Base-by-base conservation (phyloP, 1,140 invertebrate genomes). In the Anagrus nilaparvatae region DNA sequence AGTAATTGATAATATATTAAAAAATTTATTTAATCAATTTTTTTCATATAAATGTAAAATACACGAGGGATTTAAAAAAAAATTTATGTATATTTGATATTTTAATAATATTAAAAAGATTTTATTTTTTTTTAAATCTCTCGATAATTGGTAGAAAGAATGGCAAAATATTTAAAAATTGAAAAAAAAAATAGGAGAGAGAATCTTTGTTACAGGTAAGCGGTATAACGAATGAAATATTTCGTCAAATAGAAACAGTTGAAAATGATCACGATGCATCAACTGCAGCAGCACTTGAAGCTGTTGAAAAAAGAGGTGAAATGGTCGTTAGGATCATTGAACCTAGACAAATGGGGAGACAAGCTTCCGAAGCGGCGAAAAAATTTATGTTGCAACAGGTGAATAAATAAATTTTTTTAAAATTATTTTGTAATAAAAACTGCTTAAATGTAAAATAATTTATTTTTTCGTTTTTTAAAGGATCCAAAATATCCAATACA, bases 231-330 rank as follows among this genome's bases (percentile, higher is more conserved):
- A 87, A 84, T 54, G 90, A 94, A 70, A 91, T 94, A 67, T 95
- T 94, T 74, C 84, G 89, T 50, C 89, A 94, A 75, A 87, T 95
- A 74, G 89, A 95, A 72, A 87, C 87, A 46, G 83, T 94, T 46
- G 90, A 94, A 70, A 92, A 93, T 69, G 89, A 93, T 67, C 87
- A 90, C 71, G 89, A 93, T 67, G 82, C 85, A 31, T 86, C 85
- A 42, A 91, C 87, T 48, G 87, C 88, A 35, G 87, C 86, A 25
- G 87, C 87, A 31, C 74, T 93, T 63, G 87, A 90, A 70, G 84
- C 85, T 51, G 88, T 92, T 63, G 89, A 93, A 67, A 74, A 84
- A 53, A 77, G 88, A 33, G 88, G 88, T 52, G 90, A 94, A 72
- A 95, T 95, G 90, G 84, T 94, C 48, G 88, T 94, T 28, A 77